phyloP scores from a whole-genome alignment of 2,888 invertebrate species.

The Julus scandinavius region DNA sequence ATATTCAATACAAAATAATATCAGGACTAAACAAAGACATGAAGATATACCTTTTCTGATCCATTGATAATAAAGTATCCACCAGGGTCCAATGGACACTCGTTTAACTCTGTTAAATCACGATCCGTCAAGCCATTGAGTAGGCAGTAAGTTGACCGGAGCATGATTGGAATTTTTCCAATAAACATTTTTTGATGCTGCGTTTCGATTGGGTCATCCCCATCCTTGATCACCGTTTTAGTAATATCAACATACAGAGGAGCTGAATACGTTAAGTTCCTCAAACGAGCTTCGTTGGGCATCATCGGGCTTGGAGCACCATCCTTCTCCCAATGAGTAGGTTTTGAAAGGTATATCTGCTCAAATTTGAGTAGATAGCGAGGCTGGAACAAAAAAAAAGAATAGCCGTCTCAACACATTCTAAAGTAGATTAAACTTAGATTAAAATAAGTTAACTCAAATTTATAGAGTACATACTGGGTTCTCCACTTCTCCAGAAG shows the following conservation, averaged over 20 bases:
- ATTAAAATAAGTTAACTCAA: not conserved
- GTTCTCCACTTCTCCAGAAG: constrained; percentile 89
- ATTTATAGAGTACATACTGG: constrained; percentile 70
- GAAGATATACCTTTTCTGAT: constrained; percentile 82
- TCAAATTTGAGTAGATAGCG: constrained; percentile 96
- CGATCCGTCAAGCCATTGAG: constrained; percentile 95
- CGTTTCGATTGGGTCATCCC: constrained; percentile 85
- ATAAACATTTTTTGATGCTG: constrained; percentile 78
- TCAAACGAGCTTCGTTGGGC: constrained; percentile 98
- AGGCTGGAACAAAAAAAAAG: constrained; percentile 69
- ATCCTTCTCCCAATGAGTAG: constrained; percentile 99
- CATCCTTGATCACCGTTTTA: constrained; percentile 92
- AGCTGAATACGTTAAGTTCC: constrained; percentile 95
- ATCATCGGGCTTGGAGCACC: constrained; percentile 99
- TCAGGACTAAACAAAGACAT: not conserved
- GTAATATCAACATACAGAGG: constrained; percentile 99
- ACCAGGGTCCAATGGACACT: constrained; percentile 98
- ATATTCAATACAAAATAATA: not conserved
- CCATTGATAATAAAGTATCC: constrained; percentile 99
- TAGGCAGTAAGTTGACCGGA: constrained; percentile 96
- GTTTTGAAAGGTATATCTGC: constrained; percentile 98
- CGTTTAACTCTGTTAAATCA: constrained; percentile 98
- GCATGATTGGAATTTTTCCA: constrained; percentile 98
- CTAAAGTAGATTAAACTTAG: not conserved
- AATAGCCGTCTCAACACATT: constrained; percentile 11